These are phyloP conservation scores for Microctenopoma lineatum DNA, from an alignment of 2,797 vertebrate genomes.

Conservation along the genomic window DNA sequence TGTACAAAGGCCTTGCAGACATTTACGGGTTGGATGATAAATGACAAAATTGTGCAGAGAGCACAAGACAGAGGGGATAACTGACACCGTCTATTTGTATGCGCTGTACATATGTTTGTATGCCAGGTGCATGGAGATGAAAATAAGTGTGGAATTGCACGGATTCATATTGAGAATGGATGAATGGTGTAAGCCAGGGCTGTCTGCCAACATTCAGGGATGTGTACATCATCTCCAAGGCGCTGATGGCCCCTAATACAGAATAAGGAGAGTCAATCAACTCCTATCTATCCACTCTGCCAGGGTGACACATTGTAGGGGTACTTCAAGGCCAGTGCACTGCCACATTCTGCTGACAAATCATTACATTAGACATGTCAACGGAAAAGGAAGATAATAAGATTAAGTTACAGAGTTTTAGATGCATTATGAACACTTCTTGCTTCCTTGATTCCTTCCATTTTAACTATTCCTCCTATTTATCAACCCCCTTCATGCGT, in stretches of 20 bases:
- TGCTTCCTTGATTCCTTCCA: conserved; percentile 60
- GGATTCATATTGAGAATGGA: conserved; percentile 57
- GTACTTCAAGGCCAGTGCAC: conserved; percentile 75
- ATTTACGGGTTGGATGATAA: conserved; percentile 50
- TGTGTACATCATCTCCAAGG: conserved; percentile 77
- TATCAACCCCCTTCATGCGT: conserved; percentile 39
- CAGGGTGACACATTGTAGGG: conserved; percentile 75
- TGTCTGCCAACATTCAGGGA: conserved; percentile 76
- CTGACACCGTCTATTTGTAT: conserved; percentile 64
- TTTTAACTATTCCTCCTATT: conserved; percentile 53
- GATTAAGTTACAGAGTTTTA: conserved; percentile 74
- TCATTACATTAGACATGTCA: conserved; percentile 78
- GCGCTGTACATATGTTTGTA: conserved; percentile 53
- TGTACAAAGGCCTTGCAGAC: conserved; percentile 1
- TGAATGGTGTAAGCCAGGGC: conserved; percentile 65
- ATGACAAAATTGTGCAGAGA: conserved; percentile 48
- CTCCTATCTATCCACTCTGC: conserved; percentile 75
- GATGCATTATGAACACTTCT: conserved; percentile 70
- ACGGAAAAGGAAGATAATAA: conserved; percentile 71
- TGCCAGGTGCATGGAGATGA: conserved; percentile 35
- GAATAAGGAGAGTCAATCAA: conserved; percentile 84
- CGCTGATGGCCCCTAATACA: conserved; percentile 80
- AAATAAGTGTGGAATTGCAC: conserved; percentile 50
- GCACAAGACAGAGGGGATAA: conserved; percentile 39
- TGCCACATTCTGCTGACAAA: conserved; percentile 78